These are phyloP conservation scores for Sinelater perroti DNA, from an alignment of 2,888 invertebrate species.

Conservation along the genomic window DNA sequence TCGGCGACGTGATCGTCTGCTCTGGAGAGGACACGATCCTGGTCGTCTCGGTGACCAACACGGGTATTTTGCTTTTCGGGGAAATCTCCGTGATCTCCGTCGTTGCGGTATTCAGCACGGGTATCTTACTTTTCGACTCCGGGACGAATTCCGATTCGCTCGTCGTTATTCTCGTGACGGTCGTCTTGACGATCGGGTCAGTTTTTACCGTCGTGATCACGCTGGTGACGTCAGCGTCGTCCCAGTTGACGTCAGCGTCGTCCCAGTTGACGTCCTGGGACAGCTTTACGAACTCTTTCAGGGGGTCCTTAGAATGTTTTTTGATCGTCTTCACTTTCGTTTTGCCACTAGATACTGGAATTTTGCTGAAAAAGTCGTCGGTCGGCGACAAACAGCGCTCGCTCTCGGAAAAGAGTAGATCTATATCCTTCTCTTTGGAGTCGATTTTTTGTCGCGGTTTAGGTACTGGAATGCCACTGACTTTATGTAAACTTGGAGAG, in stretches of 20 bases:
- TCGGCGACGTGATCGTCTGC: constrained; percentile 45
- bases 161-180: constrained; percentile 53
- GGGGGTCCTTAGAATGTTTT: constrained; percentile 62
- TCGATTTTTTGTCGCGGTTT: constrained; percentile 49
- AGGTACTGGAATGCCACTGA: constrained; percentile 54
- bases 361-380: constrained; percentile 57
- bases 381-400: constrained; percentile 46
- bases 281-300: constrained; percentile 59
- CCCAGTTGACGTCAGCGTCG: constrained; percentile 53
- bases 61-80: constrained; percentile 61
- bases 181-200: constrained; percentile 56
- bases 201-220: constrained; percentile 32
- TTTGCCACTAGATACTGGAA: constrained; percentile 57
- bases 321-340: constrained; percentile 62
- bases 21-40: constrained; percentile 50
- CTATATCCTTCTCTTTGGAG: constrained; percentile 47
- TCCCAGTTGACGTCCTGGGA: constrained; percentile 61
- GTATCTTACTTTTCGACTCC: constrained; percentile 50
- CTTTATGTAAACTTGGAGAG: constrained; percentile 9
- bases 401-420: constrained; percentile 44
- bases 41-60: constrained; percentile 57
- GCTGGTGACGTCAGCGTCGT: constrained; percentile 46
- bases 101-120: constrained; percentile 42
- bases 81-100: constrained; percentile 40
- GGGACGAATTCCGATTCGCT: constrained; percentile 26